phyloP scores from a whole-genome alignment of 2,888 invertebrate species.

The Chromoteleia sp. region DNA sequence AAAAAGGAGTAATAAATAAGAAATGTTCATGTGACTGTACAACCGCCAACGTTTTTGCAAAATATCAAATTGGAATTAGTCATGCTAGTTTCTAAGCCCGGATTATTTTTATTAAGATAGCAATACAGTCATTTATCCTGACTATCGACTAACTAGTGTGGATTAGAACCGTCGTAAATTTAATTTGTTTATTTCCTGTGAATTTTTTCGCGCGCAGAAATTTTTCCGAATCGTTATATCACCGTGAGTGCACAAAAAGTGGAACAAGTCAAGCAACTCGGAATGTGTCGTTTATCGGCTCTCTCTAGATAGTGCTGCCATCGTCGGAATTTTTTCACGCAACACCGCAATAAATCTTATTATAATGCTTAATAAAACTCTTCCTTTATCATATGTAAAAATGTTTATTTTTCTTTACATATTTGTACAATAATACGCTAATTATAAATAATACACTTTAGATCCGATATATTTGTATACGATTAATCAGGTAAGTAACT shows the following conservation, averaged over 20 bases:
- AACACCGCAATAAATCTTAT: not conserved
- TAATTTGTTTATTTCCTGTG: slow-evolving; percentile 31
- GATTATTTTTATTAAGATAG: too few relatives aligned
- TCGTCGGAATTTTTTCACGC: slow-evolving; percentile 13
- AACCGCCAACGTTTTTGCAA: too few relatives aligned
- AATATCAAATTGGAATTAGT: too few relatives aligned
- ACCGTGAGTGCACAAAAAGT: slow-evolving; percentile 11
- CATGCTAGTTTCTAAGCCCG: too few relatives aligned
- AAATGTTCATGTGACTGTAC: too few relatives aligned
- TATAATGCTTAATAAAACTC: slow-evolving; percentile 6
- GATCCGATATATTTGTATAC: too few relatives aligned
- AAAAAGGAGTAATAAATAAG: too few relatives aligned
- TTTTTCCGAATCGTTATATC: slow-evolving; percentile 20
- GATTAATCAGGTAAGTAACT: too few relatives aligned
- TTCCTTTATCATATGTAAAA: not conserved
- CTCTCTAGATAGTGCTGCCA: slow-evolving; percentile 42
- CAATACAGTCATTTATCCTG: slow-evolving; percentile 17
- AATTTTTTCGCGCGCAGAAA: slow-evolving; percentile 3
- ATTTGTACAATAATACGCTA: not conserved
- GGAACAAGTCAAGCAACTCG: slow-evolving; percentile 29
- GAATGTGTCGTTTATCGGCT: not conserved
- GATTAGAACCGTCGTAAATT: slow-evolving; percentile 9
- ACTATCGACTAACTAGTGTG: slow-evolving; percentile 7
- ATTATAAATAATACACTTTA: slow-evolving; percentile 3
- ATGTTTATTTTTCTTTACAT: not conserved